These are phyloP conservation scores for Pomacea maculata DNA, from an alignment of 1,140 invertebrate genomes.

Conservation along the genomic window DNA sequence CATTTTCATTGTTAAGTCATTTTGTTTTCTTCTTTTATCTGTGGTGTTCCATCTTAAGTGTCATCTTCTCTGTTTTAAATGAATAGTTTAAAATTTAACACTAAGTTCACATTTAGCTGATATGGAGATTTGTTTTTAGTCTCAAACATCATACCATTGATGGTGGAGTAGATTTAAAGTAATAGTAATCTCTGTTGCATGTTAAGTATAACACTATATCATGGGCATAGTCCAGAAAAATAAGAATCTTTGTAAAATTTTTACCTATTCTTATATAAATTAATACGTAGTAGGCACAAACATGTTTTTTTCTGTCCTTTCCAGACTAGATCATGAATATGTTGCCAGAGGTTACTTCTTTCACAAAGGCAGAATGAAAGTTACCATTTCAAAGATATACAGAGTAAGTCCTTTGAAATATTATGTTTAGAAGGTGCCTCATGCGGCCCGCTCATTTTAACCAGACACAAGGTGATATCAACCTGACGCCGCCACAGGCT, in stretches of 20 bases:
- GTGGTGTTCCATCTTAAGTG: not conserved
- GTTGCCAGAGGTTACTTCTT: constrained; percentile 95
- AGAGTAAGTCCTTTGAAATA: constrained; percentile 69
- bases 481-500: not conserved
- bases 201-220: no score
- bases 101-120: no score
- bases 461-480: not conserved
- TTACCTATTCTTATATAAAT: no score
- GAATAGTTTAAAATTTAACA: no score
- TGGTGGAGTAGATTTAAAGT: no score
- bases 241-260: no score
- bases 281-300: no score
- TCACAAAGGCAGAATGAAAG: constrained; percentile 95
- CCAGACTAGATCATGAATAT: constrained; percentile 86
- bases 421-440: not conserved
- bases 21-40: not conserved
- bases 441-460: not conserved
- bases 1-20: not conserved
- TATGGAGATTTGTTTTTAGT: no score
- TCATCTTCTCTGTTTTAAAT: not conserved
- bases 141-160: no score
- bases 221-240: no score
- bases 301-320: constrained; percentile 29
- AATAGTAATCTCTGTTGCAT: no score
- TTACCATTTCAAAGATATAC: constrained; percentile 94